Percentiles rank a stretch among this genome's conserved stretches.
phyloP scores from a whole-genome alignment of 2,113 vertebrate species.

The Archocentrus centrarchus region DNA sequence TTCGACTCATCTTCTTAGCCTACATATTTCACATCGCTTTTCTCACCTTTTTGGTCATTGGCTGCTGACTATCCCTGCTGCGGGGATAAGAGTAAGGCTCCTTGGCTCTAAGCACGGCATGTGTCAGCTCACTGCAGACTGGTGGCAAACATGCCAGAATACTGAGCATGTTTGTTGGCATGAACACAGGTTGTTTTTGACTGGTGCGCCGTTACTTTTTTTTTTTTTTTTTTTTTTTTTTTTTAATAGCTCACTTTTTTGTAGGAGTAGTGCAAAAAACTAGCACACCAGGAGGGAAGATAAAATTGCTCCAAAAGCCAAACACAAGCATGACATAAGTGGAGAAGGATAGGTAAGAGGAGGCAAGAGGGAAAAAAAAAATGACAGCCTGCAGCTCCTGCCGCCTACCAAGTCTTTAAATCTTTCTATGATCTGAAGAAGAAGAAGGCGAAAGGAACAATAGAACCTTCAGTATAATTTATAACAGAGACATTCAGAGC shows the following conservation, averaged over 20 bases:
- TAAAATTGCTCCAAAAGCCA: slow-evolving; percentile 47
- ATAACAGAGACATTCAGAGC: slow-evolving; percentile 23
- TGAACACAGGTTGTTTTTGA: slow-evolving; percentile 1
- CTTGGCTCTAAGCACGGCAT: not conserved
- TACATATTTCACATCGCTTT: slow-evolving; percentile 1
- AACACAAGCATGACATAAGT: slow-evolving; percentile 37
- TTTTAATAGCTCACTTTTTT: slow-evolving; percentile 20
- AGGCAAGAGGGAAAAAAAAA: slow-evolving; percentile 34
- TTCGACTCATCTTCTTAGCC: not conserved
- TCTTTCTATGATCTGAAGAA: slow-evolving; percentile 70
- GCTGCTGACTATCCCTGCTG: not conserved
- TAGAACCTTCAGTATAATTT: slow-evolving; percentile 67
- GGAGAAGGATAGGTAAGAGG: slow-evolving; percentile 33
- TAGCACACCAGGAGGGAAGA: slow-evolving; percentile 33
- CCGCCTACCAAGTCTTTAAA: slow-evolving; percentile 65
- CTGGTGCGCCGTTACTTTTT: not conserved
- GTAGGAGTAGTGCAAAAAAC: slow-evolving; percentile 22
- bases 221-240: not conserved
- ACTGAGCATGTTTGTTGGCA: slow-evolving; percentile 21
- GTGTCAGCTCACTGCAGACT: slow-evolving; percentile 43
- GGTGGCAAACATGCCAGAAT: slow-evolving; percentile 3
- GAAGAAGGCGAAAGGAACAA: slow-evolving; percentile 59
- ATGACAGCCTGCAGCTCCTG: slow-evolving; percentile 62
- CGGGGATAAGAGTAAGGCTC: slow-evolving; percentile 9
- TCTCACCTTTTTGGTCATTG: not conserved